Evolutionary conservation across 2,113 vertebrate genomes (phyloP).

Genomic region (Burhinus bistriatus): DNA sequence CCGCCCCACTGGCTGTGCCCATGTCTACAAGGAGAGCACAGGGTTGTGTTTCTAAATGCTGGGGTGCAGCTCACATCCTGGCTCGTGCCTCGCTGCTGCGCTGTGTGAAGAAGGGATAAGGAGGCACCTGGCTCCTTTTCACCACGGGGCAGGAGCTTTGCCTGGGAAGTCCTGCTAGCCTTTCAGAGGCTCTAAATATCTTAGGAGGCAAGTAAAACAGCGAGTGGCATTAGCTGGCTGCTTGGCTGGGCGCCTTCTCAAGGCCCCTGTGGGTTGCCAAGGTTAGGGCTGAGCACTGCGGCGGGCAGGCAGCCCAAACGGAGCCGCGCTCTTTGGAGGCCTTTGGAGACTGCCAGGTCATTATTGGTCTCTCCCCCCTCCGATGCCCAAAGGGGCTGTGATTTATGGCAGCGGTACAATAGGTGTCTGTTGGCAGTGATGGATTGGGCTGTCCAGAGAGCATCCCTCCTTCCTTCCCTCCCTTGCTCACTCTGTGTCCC

Average conservation of each 20-base stretch:
- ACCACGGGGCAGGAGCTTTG: not conserved
- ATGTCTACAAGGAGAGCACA: not conserved
- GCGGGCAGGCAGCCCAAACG: not conserved
- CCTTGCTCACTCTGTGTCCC: not conserved
- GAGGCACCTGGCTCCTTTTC: not conserved
- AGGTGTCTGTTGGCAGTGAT: not conserved
- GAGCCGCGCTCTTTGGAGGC: not conserved
- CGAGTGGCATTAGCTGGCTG: not conserved
- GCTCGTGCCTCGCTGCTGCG: accelerated
- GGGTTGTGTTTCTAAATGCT: not conserved
- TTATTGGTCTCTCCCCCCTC: not conserved
- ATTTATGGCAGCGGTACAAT: not conserved
- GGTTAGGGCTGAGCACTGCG: not conserved
- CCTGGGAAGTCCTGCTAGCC: not conserved
- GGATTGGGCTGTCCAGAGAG: not conserved
- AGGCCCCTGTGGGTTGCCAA: not conserved
- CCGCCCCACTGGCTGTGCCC: not conserved
- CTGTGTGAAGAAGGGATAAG: not conserved
- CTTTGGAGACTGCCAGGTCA: not conserved
- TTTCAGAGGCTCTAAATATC: not conserved
- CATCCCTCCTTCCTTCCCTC: not conserved
- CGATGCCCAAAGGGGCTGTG: not conserved
- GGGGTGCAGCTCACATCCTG: not conserved
- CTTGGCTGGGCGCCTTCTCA: not conserved
- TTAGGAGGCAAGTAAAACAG: not conserved